Conservation (phyloP, 2,888 invertebrate genomes). For the Cheilosia vernalis region DNA sequence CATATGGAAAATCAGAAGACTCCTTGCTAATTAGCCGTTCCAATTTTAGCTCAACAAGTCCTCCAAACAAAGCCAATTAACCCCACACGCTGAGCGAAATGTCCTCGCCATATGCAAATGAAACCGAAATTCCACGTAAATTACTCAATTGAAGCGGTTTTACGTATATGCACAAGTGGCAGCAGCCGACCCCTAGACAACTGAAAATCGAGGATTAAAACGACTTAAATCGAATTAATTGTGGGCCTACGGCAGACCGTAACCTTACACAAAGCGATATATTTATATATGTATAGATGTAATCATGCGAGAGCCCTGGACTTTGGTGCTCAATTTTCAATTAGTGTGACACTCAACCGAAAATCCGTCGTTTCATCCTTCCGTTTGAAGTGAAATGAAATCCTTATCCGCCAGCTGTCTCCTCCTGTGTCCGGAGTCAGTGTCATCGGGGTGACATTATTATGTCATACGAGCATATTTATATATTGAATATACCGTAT, state of each 20-base stretch:
- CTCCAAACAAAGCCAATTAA: slow-evolving; percentile 28
- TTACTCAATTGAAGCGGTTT: slow-evolving; percentile 61
- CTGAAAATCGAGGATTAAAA: slow-evolving; percentile 54
- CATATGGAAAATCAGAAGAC: slow-evolving; percentile 23
- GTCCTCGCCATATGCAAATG: slow-evolving; percentile 11
- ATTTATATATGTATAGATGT: not conserved
- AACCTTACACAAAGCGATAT: slow-evolving; percentile 2
- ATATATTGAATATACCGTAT: slow-evolving; percentile 27
- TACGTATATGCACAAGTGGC: slow-evolving; percentile 27
- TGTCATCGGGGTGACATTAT: slow-evolving; percentile 67
- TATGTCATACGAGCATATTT: slow-evolving; percentile 57
- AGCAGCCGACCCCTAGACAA: slow-evolving; percentile 20
- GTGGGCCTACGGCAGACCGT: slow-evolving; percentile 12
- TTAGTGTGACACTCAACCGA: slow-evolving; percentile 63
- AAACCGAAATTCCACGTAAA: slow-evolving; percentile 50
- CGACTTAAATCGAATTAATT: slow-evolving; percentile 61
- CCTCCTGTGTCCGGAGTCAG: slow-evolving; percentile 64
- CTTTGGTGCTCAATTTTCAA: slow-evolving; percentile 52
- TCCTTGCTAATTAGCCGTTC: slow-evolving; percentile 43
- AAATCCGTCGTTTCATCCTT: slow-evolving; percentile 58
- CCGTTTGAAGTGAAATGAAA: slow-evolving; percentile 60
- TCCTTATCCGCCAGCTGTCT: slow-evolving; percentile 62
- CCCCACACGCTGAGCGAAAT: not conserved
- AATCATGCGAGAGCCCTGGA: not conserved
- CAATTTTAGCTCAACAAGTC: slow-evolving; percentile 39